Evolutionary conservation across 2,888 invertebrate genomes (phyloP), one percentile per base, ranked within the genome.

Genomic region (Plutella xylostella): DNA sequence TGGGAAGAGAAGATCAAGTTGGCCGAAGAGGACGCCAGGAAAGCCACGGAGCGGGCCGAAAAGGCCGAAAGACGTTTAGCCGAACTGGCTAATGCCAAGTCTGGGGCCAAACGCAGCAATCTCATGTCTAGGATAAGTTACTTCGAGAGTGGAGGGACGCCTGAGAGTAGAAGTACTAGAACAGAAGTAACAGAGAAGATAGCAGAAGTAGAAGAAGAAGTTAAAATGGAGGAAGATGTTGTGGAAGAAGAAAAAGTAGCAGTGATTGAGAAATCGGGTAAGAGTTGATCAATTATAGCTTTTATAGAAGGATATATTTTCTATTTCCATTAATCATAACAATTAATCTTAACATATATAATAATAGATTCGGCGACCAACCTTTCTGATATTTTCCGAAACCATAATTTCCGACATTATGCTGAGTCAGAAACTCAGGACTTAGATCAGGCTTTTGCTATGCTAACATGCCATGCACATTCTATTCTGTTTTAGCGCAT

Each of bases 1-100:
- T 85, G 90, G 59, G 90, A 91, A 54, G 91, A 91, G 64, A 89
- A 90, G 56, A 78, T 91, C 28, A 87, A 84, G 58, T 65, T 90
- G 1, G 89, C 88, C 0, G 91, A 91, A 60, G 87, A 88, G n/a
- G 91, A 91, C 55, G 79, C 90, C 1, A 85, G 86, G 52, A 85
- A 84, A 51, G 88, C 89, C 0, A 49, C 85, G 9, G 85, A 87
- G 49, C 68, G 90, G 47, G 90, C 90, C 0, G 89, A 90, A 57
- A 74, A 28, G 30, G 42, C 60, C 0, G 59, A 60, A 40, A 59
- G 51, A 31, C 58, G 48, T 40, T 38, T 56, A n/a, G 50, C 51
- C 4, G 55, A 55, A 20, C 7, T 53, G 5, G 45, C 55, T 31
- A 51, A 28, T 11, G 30, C n/a, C 4, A 20, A 28, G 12, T 39